Conservation (phyloP, 2,797 vertebrate species). For the Sebastes iracundus region DNA sequence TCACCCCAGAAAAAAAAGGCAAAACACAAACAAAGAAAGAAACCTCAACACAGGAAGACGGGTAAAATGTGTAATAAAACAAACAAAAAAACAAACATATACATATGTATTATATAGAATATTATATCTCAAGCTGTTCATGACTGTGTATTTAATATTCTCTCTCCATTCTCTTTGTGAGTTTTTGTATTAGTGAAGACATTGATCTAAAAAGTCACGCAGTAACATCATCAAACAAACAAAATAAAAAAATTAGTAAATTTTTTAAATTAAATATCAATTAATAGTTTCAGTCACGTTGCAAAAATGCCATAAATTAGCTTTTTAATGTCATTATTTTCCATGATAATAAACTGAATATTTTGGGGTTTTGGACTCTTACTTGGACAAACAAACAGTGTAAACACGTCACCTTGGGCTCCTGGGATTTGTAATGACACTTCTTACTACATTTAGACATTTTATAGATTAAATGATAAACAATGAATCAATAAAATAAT, state of each 20-base stretch:
- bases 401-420: neutral
- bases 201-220: neutral
- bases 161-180: neutral
- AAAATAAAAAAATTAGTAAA: neutral
- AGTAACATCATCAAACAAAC: neutral
- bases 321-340: neutral
- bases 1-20: constrained; percentile 34
- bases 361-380: neutral
- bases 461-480: neutral
- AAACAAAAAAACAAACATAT: neutral
- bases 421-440: neutral
- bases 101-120: neutral
- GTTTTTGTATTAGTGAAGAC: neutral
- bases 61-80: neutral
- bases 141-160: neutral
- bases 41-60: constrained; percentile 3
- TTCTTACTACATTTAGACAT: neutral
- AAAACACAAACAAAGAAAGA: constrained; percentile 42
- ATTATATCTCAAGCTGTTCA: neutral
- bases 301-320: neutral
- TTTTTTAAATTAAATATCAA: neutral
- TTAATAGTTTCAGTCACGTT: neutral
- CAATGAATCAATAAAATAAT: neutral
- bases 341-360: neutral
- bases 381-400: neutral